Evolutionary conservation across 2,113 vertebrate species (phyloP), one percentile per base, ranked within the genome.

Genomic region (Tragulus kanchil): DNA sequence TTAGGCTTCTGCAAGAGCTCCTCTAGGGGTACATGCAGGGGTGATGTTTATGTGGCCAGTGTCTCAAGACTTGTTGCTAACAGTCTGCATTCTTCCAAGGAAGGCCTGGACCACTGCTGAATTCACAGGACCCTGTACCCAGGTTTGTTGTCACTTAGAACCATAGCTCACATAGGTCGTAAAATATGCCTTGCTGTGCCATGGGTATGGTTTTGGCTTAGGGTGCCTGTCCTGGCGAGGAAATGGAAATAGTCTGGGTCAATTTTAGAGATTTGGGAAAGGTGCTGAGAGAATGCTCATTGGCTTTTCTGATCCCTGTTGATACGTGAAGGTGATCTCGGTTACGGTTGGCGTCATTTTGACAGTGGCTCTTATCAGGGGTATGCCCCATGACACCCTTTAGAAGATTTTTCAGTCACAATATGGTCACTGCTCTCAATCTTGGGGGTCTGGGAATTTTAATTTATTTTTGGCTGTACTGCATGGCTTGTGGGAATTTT

Each of bases 261-360:
- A 16, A 12, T 4, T 23, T 59, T 52, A 71, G 79, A 75, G 78
- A 28, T 45, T 71, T 79, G 58, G 23, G 64, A 86, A 56, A 61
- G 16, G 50, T 0, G 28, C 56, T 17, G 26, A 78, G 48, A 58
- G 85, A 52, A 9, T 36, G 36, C 23, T 65, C 0, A 0, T 3
- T 77, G 69, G 82, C 59, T 89, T 90, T 88, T 54, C 81, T 69
- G 52, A 50, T 75, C 50, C 50, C 52, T 11, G 59, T 0, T 19
- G 31, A 48, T 26, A 5, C 0, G 1, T 4, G 45, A 84, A 23
- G 3, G 73, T 56, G 56, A 65, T 17, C 77, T 48, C 7, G 11
- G 45, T 31, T n/a, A 54, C 2, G 10, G 28, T 26, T 10, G 64
- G 13, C 48, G 17, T 64, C 52, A 7, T 56, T 75, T 17, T 6